These are phyloP conservation scores for Aphrocallistes beatrix DNA, from an alignment of 37 sponge, comb jelly and placozoan species.

Conservation along the genomic window DNA sequence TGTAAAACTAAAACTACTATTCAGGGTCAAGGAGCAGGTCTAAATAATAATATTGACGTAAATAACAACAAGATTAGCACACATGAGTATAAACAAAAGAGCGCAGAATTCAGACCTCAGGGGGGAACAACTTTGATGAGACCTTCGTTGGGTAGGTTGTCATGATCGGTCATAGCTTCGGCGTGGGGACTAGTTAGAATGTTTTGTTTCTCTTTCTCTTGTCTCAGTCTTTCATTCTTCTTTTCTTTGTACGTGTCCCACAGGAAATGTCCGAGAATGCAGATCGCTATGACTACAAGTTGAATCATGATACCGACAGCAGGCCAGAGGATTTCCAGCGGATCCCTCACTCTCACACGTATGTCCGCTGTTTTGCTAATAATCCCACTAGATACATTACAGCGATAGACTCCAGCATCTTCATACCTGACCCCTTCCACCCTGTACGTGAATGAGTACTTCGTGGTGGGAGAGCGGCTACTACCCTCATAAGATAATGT, in stretches of 20 bases:
- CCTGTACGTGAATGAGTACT: not conserved
- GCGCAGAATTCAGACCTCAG: too few relatives aligned
- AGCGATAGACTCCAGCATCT: not conserved
- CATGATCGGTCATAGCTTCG: not conserved
- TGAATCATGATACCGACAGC: not conserved
- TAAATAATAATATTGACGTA: too few relatives aligned
- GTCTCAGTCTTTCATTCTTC: not conserved
- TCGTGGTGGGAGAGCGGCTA: not conserved
- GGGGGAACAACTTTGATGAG: not conserved
- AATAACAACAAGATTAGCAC: too few relatives aligned
- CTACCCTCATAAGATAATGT: not conserved
- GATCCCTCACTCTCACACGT: not conserved
- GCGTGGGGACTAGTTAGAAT: not conserved
- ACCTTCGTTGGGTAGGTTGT: not conserved
- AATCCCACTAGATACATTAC: not conserved
- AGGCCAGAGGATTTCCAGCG: not conserved
- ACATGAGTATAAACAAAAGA: too few relatives aligned
- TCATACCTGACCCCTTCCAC: not conserved
- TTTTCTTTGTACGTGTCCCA: not conserved
- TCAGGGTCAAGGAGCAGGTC: too few relatives aligned
- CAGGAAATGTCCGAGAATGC: not conserved
- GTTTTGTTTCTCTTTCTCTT: not conserved
- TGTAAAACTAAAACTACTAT: too few relatives aligned
- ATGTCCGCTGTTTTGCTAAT: not conserved
- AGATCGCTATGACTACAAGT: not conserved